Base-by-base conservation (phyloP, 2,888 invertebrate genomes). In the Xestia c-nigrum region DNA sequence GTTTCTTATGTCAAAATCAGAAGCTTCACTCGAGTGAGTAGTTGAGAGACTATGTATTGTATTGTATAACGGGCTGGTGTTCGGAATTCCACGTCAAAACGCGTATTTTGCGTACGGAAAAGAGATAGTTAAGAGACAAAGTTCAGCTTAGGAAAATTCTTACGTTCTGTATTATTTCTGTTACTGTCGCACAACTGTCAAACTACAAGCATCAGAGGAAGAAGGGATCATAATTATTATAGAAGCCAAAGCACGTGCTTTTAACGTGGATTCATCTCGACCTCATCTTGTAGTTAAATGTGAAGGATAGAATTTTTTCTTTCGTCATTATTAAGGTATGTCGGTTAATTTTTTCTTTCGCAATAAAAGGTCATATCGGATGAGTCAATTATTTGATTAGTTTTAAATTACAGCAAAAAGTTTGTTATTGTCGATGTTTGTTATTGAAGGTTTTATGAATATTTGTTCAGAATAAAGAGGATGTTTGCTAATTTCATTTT, bases 231-330 rank as follows among this genome's bases (percentile, higher is more conserved):
- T 38, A 31, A 68, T 40, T 24, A 12, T n/a, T 6, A 43, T 43
- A 6, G 46, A 55, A 55, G 21, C 7, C 31, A n/a, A 55, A 24
- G 3, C 10, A 57, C 46, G 16, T 38, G 40, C 16, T 72, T 38
- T 19, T 61, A 50, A 31, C 12, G 21, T 31, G 12, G 3, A 59
- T 21, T 21, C 40, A 40, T 24, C 5, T 21, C 47, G 24, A n/a
- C 57, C 52, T 77, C 24, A 38, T 72, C 61, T 80, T 24, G 24
- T 80, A 59, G 21, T 63, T 70, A 84, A 83, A 85, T 83, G 72
- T 83, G 82, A 83, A 85, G 85, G 81, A 85, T 80, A 43, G 0
- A 55, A n/a, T 38, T 55, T 55, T 67, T 70, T 74, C 6, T 75
- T 84, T 65, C 81, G 68, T 85, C 81, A 80, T 84, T 65, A 52